Evolutionary conservation across 2,888 invertebrate species (phyloP).

Genomic region (Thera obeliscata): DNA sequence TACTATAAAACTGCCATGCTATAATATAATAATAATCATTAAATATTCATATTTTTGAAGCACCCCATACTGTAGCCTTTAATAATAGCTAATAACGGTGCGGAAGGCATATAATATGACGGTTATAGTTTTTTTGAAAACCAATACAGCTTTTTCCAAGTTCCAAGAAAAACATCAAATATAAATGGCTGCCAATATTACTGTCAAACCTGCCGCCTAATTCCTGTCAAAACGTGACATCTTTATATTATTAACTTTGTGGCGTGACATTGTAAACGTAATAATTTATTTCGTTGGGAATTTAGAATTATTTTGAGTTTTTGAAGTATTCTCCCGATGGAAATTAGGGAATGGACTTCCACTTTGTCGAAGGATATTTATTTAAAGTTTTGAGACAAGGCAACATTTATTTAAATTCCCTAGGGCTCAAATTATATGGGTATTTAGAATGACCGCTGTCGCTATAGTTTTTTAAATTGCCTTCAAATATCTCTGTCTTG

Average conservation of each 20-base stretch:
- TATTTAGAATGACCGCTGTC: background rate
- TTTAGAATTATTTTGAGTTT: constrained; percentile 11
- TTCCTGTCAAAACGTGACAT: constrained; percentile 56
- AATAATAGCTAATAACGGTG: no score
- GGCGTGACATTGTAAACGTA: constrained; percentile 40
- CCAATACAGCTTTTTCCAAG: background rate
- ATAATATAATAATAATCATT: no score
- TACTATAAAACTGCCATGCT: no score
- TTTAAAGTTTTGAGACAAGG: background rate
- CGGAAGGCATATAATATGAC: no score
- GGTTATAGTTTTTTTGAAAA: no score
- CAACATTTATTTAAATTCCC: background rate
- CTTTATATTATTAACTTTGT: constrained; percentile 53
- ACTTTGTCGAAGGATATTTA: background rate
- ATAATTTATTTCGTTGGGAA: constrained; percentile 20
- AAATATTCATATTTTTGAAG: no score
- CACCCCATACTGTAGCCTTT: no score
- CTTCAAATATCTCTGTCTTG: no score
- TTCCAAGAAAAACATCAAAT: background rate
- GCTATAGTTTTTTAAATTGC: background rate
- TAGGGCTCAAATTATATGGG: background rate
- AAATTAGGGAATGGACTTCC: constrained; percentile 1
- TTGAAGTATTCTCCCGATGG: constrained; percentile 3
- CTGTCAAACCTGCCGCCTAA: constrained; percentile 53
- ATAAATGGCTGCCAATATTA: constrained; percentile 39